Evolutionary conservation across 2,797 vertebrate genomes (phyloP).

Genomic region (Iguana delicatissima): DNA sequence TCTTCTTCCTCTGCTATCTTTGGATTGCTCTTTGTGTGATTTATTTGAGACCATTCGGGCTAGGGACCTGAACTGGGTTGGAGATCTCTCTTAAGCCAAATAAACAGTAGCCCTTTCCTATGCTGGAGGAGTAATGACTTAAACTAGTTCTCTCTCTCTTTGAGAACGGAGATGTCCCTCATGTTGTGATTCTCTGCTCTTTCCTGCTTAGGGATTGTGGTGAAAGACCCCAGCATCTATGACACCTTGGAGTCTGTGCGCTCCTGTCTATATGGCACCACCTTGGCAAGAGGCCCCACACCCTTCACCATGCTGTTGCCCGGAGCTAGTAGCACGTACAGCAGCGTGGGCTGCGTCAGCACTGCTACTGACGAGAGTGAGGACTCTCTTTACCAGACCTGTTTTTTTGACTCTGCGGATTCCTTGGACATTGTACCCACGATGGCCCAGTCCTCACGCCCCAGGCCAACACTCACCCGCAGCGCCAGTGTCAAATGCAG

Average conservation of each 20-base stretch:
- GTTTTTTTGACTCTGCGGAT: conserved; percentile 80
- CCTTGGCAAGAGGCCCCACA: conserved; percentile 76
- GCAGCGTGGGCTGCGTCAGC: conserved; percentile 83
- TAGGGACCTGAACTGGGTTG: background rate
- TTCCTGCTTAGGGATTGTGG: conserved; percentile 85
- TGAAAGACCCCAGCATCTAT: conserved; percentile 92
- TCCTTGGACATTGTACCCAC: conserved; percentile 25
- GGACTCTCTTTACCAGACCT: conserved; percentile 92
- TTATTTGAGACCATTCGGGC: background rate
- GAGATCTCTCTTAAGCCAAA: background rate
- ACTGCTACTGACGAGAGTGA: conserved; percentile 80
- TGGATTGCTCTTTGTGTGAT: background rate
- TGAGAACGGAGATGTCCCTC: background rate
- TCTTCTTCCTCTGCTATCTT: background rate
- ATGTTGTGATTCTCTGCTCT: background rate
- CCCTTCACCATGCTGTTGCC: conserved; percentile 79
- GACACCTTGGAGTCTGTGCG: conserved; percentile 93
- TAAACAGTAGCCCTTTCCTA: background rate
- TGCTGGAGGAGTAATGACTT: background rate
- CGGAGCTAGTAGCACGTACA: conserved; percentile 81
- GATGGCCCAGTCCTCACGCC: fast-evolving
- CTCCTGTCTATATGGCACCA: conserved; percentile 85
- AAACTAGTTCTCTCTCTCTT: background rate
- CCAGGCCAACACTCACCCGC: conserved; percentile 84
- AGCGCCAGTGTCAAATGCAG: conserved; percentile 88